These are phyloP conservation scores for Tetranychus piercei DNA, from an alignment of 2,888 invertebrate species.

Conservation along the genomic window DNA sequence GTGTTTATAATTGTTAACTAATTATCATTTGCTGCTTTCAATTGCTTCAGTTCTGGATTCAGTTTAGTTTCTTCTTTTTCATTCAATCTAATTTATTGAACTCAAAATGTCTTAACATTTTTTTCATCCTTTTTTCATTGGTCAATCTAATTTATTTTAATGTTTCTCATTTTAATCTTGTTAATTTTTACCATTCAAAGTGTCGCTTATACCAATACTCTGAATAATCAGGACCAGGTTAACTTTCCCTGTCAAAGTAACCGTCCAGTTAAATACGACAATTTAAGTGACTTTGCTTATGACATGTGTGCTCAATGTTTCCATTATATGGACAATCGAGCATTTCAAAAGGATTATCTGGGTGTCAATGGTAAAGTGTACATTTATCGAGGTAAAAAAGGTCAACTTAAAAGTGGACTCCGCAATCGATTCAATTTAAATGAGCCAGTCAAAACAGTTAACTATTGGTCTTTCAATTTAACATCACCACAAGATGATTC, in stretches of 20 bases:
- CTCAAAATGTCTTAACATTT: no score
- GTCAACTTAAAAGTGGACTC: background rate
- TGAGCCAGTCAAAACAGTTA: background rate
- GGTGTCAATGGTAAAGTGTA: background rate
- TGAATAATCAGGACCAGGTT: no score
- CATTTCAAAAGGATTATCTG: background rate
- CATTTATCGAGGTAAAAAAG: background rate
- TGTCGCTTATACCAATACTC: no score
- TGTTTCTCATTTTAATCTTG: no score
- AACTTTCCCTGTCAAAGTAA: background rate
- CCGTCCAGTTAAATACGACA: background rate
- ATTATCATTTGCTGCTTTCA: no score
- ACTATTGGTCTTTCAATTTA: background rate
- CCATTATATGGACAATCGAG: conserved; percentile 16
- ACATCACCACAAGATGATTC: background rate
- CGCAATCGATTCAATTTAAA: background rate
- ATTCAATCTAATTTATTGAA: no score
- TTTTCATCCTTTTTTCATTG: no score
- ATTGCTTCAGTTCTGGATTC: no score
- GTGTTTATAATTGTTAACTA: no score
- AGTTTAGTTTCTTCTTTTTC: no score
- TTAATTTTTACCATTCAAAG: no score
- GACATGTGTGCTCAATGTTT: conserved; percentile 23
- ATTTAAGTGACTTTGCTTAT: conserved; percentile 16
- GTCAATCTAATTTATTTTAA: no score